Evolutionary conservation across 2,797 vertebrate genomes (phyloP).

Genomic region (Diplodus puntazzo): DNA sequence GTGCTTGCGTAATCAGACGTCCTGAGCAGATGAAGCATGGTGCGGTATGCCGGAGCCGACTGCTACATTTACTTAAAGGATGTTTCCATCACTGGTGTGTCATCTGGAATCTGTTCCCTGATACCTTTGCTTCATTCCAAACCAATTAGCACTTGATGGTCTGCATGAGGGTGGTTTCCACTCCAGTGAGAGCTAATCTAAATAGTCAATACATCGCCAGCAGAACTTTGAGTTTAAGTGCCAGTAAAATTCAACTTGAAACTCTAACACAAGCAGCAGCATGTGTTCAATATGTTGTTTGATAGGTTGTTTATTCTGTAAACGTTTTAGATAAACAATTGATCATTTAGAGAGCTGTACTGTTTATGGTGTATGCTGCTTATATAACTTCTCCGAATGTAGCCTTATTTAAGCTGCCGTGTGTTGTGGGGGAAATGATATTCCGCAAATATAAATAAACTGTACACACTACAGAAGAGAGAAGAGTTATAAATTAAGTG

Average conservation of each 20-base stretch:
- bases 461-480: not conserved
- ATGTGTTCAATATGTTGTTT: conserved; percentile 20
- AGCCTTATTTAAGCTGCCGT: not conserved
- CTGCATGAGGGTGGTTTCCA: conserved; percentile 80
- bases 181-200: conserved; percentile 75
- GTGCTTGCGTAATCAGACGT: conserved; percentile 69
- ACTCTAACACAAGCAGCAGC: conserved; percentile 22
- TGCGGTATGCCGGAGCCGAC: conserved; percentile 60
- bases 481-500: not conserved
- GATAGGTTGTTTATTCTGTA: conserved; percentile 10
- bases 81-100: conserved; percentile 73
- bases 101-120: conserved; percentile 83
- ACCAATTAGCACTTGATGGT: conserved; percentile 88
- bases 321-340: conserved; percentile 27
- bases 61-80: conserved; percentile 80
- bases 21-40: conserved; percentile 69
- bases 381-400: not conserved
- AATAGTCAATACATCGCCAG: conserved; percentile 68
- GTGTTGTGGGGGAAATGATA: not conserved
- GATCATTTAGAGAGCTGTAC: conserved; percentile 24
- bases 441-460: not conserved
- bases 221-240: conserved; percentile 57
- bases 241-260: conserved; percentile 47
- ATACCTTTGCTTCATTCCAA: conserved; percentile 79
- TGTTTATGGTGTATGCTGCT: not conserved